Evolutionary conservation across 2,113 vertebrate species (phyloP).

Genomic region (Stomatorhinus ivindoensis): DNA sequence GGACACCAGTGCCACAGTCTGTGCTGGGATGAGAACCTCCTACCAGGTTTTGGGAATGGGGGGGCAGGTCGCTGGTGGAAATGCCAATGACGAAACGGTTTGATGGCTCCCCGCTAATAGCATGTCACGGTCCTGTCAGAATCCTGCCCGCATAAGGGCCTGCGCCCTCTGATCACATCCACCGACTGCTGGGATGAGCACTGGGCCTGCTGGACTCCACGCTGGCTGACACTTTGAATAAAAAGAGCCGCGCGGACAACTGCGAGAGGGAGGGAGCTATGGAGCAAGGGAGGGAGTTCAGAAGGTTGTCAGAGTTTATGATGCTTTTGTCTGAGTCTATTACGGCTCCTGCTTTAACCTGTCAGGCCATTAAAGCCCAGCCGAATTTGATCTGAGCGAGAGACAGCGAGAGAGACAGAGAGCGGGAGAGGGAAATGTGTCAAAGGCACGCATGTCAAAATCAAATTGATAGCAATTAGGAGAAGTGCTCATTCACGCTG

Average conservation of each 20-base stretch:
- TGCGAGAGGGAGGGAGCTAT: not conserved
- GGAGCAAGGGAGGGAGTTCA: not conserved
- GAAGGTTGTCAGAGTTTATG: conserved; percentile 3
- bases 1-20: not conserved
- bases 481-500: conserved; percentile 1
- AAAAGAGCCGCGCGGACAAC: not conserved
- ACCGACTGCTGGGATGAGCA: not conserved
- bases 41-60: not conserved
- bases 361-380: not conserved
- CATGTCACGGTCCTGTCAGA: not conserved
- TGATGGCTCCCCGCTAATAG: not conserved
- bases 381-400: conserved; percentile 9
- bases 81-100: not conserved
- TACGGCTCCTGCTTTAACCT: not conserved
- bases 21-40: not conserved
- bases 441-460: not conserved
- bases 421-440: not conserved
- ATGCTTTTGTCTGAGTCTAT: conserved; percentile 14
- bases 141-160: not conserved
- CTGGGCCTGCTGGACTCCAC: not conserved
- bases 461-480: conserved; percentile 17
- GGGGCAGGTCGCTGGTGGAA: not conserved
- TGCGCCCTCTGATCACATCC: not conserved
- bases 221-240: not conserved
- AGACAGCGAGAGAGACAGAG: not conserved